phyloP scores from a whole-genome alignment of 2,113 vertebrate species.

The Lichenostomus cassidix region DNA sequence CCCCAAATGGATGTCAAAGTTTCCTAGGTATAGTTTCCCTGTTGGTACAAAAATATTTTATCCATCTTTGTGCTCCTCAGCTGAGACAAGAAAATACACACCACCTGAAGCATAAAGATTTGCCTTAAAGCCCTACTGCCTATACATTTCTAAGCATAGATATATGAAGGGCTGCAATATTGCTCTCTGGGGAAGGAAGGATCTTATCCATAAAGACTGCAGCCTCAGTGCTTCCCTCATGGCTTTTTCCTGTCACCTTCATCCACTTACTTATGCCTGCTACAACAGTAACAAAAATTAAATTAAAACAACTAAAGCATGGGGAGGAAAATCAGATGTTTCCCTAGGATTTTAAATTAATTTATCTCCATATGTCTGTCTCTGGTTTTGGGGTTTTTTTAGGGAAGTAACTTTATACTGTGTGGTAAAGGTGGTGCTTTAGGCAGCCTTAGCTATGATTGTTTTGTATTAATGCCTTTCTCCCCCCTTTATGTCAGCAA shows the following conservation, averaged over 20 bases:
- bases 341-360: background rate
- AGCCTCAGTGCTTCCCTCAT: background rate
- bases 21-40: background rate
- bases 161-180: background rate
- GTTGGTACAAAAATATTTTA: background rate
- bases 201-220: background rate
- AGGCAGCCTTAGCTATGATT: background rate
- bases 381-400: fast-evolving
- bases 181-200: background rate
- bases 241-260: background rate
- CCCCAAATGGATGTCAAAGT: background rate
- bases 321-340: background rate
- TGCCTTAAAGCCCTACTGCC: background rate
- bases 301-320: background rate
- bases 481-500: background rate
- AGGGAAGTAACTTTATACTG: background rate
- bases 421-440: background rate
- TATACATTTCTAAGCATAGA: background rate
- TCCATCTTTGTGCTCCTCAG: background rate
- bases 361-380: background rate
- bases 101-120: background rate
- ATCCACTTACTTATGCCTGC: background rate
- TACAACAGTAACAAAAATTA: background rate
- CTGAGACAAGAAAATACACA: background rate
- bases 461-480: background rate